Base-by-base conservation (phyloP, 2,797 vertebrate species). In the Acipenser oxyrinchus region DNA sequence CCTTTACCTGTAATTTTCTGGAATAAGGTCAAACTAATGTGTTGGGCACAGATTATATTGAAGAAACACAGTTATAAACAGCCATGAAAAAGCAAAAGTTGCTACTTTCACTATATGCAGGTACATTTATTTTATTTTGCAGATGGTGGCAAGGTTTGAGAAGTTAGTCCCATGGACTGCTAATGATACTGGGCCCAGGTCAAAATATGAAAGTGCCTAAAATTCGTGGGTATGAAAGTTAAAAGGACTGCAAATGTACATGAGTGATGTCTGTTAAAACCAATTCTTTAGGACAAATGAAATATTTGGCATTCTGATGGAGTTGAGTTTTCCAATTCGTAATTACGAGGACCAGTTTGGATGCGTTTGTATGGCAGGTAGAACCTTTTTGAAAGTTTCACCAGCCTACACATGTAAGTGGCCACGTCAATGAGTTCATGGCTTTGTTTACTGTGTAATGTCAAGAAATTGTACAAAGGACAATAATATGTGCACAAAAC, bases 81-180 rank as follows among this genome's bases (percentile, higher is more conserved):
- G 10, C 55, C 55, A 6, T 58, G 72, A 73, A 60, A 78, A 64
- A 13, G 63, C 68, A 37, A 37, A 37, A 37, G 23, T 37, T 37
- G 23, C 23, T 37, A 37, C 23, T 37, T 37, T 37, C 23, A 37
- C 23, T 37, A 37, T 37, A 37, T 3, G 23, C 23, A 37, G 23
- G 23, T 37, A 37, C 23, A 37, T 37, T 37, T 37, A 37, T 37
- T 37, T 37, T 37, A 37, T 37, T 37, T 37, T 37, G 23, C 23
- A 37, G 23, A 69, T 64, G 80, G 70, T 48, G 63, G 70, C 66
- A 68, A 72, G 55, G 67, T 76, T 78, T 73, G 78, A 37, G 23
- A 37, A 37, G 72, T 89, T 87, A 87, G 89, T 90, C 90, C 90
- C 82, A 68, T 88, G 90, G 90, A 90, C 89, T 88, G 85, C 68